Base-by-base conservation (phyloP, 2,888 invertebrate genomes). In the Lasioglossum zephyrum region DNA sequence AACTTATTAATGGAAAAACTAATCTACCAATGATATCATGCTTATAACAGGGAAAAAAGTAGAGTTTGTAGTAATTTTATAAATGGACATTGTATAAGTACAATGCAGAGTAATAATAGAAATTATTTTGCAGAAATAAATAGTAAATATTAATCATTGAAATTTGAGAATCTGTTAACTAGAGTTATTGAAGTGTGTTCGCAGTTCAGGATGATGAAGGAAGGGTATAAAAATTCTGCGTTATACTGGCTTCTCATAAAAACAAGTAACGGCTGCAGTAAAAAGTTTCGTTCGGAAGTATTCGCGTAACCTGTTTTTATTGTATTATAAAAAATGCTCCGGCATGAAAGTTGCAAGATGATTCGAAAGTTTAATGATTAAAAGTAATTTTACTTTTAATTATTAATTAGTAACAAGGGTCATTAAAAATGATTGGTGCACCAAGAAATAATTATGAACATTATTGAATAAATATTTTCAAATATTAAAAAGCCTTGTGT, bases 191-290 rank as follows among this genome's bases (percentile, higher is more conserved):
- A 18, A 49, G 47, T 31, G 73, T n/a, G 70, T 70, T n/a, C 13
- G 70, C n/a, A 70, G 70, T 70, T n/a, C 70, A 13, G 41, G 41
- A 70, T 70, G 70, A 70, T 41, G 70, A 70, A 70, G 41, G 41
- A n/a, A 39, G 13, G 41, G 70, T 70, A 70, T 70, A 49, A 73
- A 73, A 73, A 49, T 49, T 36, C 73, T 49, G 22, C 73, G 31
- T 47, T 73, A 73, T 73, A 36, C 47, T 9, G 73, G 31, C 47
- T 49, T 22, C 73, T 49, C 49, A 22, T 73, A 49, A 73, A 73
- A 73, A 11, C 44, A 22, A 36, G 73, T 49, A 73, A 73, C 36
- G 31, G 31, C 49, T 1, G 22, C 44, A 49, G 49, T 73, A 49
- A 73, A 73, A 47, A 47, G 31, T 73, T 73, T 31, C 47, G 49